These are phyloP conservation scores for Chrysochloris asiatica DNA, from an alignment of 2,113 vertebrate species.

Conservation along the genomic window DNA sequence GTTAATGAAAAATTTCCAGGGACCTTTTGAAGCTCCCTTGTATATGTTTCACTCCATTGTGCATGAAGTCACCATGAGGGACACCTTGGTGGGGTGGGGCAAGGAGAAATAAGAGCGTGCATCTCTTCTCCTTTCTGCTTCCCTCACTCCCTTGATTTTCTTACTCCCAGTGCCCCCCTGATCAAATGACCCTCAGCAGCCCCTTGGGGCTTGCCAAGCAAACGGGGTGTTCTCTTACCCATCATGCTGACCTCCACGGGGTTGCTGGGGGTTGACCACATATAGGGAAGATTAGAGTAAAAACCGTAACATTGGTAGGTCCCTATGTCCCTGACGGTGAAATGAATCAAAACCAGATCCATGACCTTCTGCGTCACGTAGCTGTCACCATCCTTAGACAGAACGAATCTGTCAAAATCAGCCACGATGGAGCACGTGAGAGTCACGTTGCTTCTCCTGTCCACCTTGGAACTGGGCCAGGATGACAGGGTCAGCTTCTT, in stretches of 20 bases:
- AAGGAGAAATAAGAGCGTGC: not conserved
- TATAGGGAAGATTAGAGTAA: not conserved
- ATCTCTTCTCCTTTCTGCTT: not conserved
- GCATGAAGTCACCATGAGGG: not conserved
- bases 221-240: not conserved
- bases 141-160: not conserved
- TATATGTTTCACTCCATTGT: not conserved
- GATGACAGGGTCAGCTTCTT: not conserved
- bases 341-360: not conserved
- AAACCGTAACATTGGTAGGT: not conserved
- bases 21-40: no score
- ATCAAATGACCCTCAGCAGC: not conserved
- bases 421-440: not conserved
- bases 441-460: not conserved
- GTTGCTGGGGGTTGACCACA: not conserved
- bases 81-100: not conserved
- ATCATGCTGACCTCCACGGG: not conserved
- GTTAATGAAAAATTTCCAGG: no score
- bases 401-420: not conserved
- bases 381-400: not conserved
- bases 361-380: not conserved
- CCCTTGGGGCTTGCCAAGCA: not conserved
- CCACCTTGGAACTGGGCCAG: not conserved
- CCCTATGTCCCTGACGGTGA: not conserved
- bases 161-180: no score